Conservation (phyloP, 2,888 invertebrate species). For the Cheilosia vernalis region DNA sequence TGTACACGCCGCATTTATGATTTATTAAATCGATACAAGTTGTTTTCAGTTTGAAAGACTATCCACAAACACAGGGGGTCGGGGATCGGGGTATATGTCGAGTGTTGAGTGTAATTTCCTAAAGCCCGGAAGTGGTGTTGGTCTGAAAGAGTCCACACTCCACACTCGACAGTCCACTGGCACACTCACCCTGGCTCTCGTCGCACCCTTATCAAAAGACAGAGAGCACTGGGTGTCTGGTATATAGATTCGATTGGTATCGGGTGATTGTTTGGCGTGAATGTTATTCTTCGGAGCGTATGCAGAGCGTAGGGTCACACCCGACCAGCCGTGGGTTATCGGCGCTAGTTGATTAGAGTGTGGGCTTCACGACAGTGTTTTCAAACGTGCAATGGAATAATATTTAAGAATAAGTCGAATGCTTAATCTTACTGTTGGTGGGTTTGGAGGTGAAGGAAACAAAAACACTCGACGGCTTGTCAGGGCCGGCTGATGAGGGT, state of each 20-base stretch:
- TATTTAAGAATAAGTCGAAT: conserved; percentile 46
- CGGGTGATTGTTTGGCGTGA: conserved; percentile 41
- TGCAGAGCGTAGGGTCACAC: conserved; percentile 50
- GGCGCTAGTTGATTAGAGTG: conserved; percentile 36
- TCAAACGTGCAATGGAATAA: conserved; percentile 68
- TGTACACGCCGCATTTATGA: conserved; percentile 67
- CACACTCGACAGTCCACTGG: too few species aligned
- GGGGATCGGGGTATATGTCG: background rate
- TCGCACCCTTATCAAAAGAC: conserved; percentile 52
- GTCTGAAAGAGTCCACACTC: conserved; percentile 29
- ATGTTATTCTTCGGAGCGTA: conserved; percentile 60
- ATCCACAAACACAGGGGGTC: background rate
- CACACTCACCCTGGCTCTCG: conserved; percentile 29
- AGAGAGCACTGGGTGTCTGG: background rate
- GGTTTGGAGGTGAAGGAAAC: background rate
- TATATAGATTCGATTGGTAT: conserved; percentile 26
- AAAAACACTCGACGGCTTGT: conserved; percentile 16
- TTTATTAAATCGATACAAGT: conserved; percentile 75
- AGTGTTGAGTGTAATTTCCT: conserved; percentile 46
- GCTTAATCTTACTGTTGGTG: background rate
- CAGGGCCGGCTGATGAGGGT: conserved; percentile 18
- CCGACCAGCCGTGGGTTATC: conserved; percentile 55
- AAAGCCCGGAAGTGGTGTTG: conserved; percentile 58
- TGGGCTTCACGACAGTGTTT: background rate
- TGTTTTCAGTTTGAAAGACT: conserved; percentile 56